Evolutionary conservation across 92 coral and sea anemone genomes (phyloP), one percentile per base, ranked within the genome.

Genomic region (Umimayanthus kanabou): DNA sequence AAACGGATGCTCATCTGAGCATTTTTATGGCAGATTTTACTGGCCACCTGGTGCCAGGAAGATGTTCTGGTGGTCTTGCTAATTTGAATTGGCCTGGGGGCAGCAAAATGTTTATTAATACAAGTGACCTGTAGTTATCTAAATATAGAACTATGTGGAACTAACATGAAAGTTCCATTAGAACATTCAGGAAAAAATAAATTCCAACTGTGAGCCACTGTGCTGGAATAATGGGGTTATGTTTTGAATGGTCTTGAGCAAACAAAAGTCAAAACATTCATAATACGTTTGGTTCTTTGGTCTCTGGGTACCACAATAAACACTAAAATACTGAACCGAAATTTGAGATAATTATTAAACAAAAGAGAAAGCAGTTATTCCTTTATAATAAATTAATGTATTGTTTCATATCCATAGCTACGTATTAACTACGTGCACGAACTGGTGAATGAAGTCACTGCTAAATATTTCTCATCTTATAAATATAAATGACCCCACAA

Each of bases 341-440:
- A 50, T 50, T 11, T 50, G 57, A 50, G 57, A 50, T 9, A n/a
- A 55, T 57, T 80, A 66, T 10, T 43, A 49, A 18, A 81, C n/a
- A 58, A 5, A 57, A 29, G 26, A 57, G 42, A 28, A 30, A 39
- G 11, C 66, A 65, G 70, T 58, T 30, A 50, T 33, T 39, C 42
- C 16, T 13, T 53, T 53, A 13, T 80, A 22, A 7, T 29, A 37
- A 28, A 39, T 65, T 16, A 69, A 67, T 4, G 61, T 84, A 39
- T 71, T 71, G 76, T 23, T 15, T 47, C 65, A 84, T 84, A 70
- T 84, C 76, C 77, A 84, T 84, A 84, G 76, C 42, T 84, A 84
- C 77, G 70, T 39, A 29, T n/a, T n/a, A 72, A 26, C 13, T 69
- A 37, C 73, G 11, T 26, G 9, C 33, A 79, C 22, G 18, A 81